Evolutionary conservation across 2,797 vertebrate species (phyloP), one percentile per base, ranked within the genome.

Genomic region (Morus bassanus): DNA sequence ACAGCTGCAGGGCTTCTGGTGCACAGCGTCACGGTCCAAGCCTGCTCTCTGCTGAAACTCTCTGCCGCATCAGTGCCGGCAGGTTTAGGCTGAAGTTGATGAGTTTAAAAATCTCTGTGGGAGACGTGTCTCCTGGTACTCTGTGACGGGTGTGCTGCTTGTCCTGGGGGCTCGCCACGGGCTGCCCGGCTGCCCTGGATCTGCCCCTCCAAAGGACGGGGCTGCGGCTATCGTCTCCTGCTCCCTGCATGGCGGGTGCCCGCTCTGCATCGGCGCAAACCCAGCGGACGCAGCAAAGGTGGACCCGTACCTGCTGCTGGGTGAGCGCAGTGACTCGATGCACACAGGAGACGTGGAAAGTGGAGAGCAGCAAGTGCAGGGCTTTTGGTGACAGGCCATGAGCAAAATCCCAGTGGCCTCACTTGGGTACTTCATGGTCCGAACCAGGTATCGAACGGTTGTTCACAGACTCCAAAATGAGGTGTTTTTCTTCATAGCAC

Each of bases 11-110:
- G 64, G 37, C 37, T 75, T 8, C 33, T 30, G 30, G 18, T 31
- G 50, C 39, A 4, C 0, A 0, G 59, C 1, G 1, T 0, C 4
- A 0, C 0, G 0, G 28, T 18, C 56, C 0, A 2, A 70, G 43
- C 43, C 77, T 31, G 57, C 64, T 31, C 63, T 21, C 31, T 1
- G 0, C 61, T 28, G 43, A 80, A 33, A 33, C 33, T 37, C 76
- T 46, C 63, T 18, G 31, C 28, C 2, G 1, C 3, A 3, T 11
- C 39, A 25, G 61, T 6, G 41, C 31, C 83, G 56, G 83, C 10
- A 16, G 43, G 57, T 37, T 64, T 19, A 43, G 45, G 37, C 25
- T 43, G 43, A 35, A 35, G 68, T 2, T 9, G 35, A 35, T 1
- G 31, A 48, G 43, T 15, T 19, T 50, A 48, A 56, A 83, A 48